phyloP scores from a whole-genome alignment of 2,888 invertebrate species.

The Erebia aethiops region DNA sequence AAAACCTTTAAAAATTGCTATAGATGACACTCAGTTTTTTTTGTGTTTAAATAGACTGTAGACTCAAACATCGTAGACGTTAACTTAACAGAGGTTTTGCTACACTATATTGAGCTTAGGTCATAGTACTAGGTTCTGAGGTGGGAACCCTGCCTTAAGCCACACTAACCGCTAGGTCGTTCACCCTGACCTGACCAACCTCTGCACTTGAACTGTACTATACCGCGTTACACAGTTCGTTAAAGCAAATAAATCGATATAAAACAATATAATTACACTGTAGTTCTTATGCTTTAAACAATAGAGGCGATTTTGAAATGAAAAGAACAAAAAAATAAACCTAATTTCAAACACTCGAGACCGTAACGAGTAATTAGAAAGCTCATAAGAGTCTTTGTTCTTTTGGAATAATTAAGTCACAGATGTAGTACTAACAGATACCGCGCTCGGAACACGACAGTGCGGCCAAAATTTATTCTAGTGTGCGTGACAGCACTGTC shows the following conservation, averaged over 20 bases:
- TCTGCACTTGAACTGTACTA: slow-evolving; percentile 58
- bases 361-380: slow-evolving; percentile 68
- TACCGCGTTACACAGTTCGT: slow-evolving; percentile 56
- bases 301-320: slow-evolving; percentile 21
- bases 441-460: too few relatives aligned
- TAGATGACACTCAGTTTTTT: too few relatives aligned
- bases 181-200: slow-evolving; percentile 72
- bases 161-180: slow-evolving; percentile 52
- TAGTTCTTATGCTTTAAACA: slow-evolving; percentile 24
- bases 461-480: too few relatives aligned
- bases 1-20: too few relatives aligned
- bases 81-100: neutral
- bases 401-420: slow-evolving; percentile 43
- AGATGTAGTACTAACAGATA: too few relatives aligned
- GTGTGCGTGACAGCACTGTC: too few relatives aligned
- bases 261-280: slow-evolving; percentile 32
- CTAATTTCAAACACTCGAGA: slow-evolving; percentile 57
- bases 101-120: neutral
- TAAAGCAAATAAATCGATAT: slow-evolving; percentile 64
- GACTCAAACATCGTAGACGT: too few relatives aligned
- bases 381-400: slow-evolving; percentile 65
- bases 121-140: neutral
- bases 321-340: slow-evolving; percentile 24
- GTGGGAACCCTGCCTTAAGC: slow-evolving; percentile 22
- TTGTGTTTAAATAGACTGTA: too few relatives aligned